Evolutionary conservation across 1,140 invertebrate species (phyloP).

Genomic region (Drosophila melanogaster): Release_6_plus_ISO1_MT NT_033777.3:20090501-20091000

Average conservation of each 20-base stretch:
- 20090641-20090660: slow-evolving; percentile 55
- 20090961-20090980: neutral
- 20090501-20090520: slow-evolving; percentile 80
- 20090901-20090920: neutral
- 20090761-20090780: slow-evolving; percentile 43
- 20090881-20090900: neutral
- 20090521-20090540: slow-evolving; percentile 40
- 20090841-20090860: slow-evolving; percentile 28
- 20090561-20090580: slow-evolving; percentile 11
- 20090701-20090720: slow-evolving; percentile 62
- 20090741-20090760: slow-evolving; percentile 43
- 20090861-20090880: slow-evolving; percentile 5
- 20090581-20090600: slow-evolving; percentile 26
- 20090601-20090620: slow-evolving; percentile 71
- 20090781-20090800: slow-evolving; percentile 42
- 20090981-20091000: too few species aligned
- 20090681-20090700: slow-evolving; percentile 46
- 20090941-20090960: neutral
- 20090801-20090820: slow-evolving; percentile 15
- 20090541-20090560: slow-evolving; percentile 1
- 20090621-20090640: slow-evolving; percentile 71
- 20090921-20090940: neutral
- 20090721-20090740: slow-evolving; percentile 56
- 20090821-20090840: slow-evolving; percentile 4
- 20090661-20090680: slow-evolving; percentile 48